Base-by-base conservation (phyloP, 2,888 invertebrate genomes). In the Apodemia hepburni region DNA sequence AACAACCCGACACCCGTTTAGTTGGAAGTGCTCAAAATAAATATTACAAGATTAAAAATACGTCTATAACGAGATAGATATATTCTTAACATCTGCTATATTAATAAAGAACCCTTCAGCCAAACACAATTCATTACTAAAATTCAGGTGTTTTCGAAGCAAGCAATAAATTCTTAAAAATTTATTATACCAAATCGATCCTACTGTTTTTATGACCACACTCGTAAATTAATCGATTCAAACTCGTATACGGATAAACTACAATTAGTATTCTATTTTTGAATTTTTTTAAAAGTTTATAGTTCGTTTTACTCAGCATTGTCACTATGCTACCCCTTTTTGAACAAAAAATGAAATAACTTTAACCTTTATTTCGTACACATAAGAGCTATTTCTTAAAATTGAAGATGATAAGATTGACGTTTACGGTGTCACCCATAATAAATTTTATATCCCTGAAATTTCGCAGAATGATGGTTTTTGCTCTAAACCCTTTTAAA, bases 381-480 rank as follows among this genome's bases (percentile, higher is more conserved):
- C 0, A 66, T 70, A 76, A 66, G 65, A 65, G 57, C 12, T 6
- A 67, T 18, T 27, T 51, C 15, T 11, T 22, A 27, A 6, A 3
- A 18, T 6, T 66, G 71, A 69, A 72, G 73, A 75, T 77, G 78
- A 76, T 74, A 72, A 72, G 73, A 84, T 84, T 82, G 83, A 86
- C 84, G 70, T 38, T 38, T 81, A 85, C 74, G 81, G 76, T 70
- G 70, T 38, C 38, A 73, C 70, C 75, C 77, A 76, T 76, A 79
- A 79, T 75, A 75, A 77, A 81, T 83, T 87, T 87, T 88, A 87
- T 84, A 79, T 76, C 75, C 75, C 69, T 74, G 66, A 73, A 72
- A 83, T 85, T 89, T 89, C 89, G 85, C 86, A 75, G 88, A 88
- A 90, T 78, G 74, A 65, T 71, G 75, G 79, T 79, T 81, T 79